phyloP scores from a whole-genome alignment of 2,888 invertebrate species.

The Cosmorhoe ocellata region DNA sequence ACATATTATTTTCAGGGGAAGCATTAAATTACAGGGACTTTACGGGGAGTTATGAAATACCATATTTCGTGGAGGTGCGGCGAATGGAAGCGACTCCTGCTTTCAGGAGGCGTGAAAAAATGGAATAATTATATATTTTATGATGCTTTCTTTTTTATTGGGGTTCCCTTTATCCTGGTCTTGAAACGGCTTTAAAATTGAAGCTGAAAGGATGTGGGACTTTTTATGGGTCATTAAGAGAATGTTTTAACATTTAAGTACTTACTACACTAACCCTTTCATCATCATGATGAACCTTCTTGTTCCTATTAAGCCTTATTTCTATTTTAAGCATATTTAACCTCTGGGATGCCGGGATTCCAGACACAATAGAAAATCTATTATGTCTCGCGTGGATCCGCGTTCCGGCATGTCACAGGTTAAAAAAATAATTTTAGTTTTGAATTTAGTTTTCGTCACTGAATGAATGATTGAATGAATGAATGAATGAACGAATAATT shows the following conservation, averaged over 20 bases:
- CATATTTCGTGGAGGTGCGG: slow-evolving; percentile 72
- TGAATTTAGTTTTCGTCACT: too few species aligned
- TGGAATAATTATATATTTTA: slow-evolving; percentile 65
- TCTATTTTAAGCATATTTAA: too few species aligned
- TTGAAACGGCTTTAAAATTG: slow-evolving; percentile 41
- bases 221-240: slow-evolving; percentile 37
- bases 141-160: slow-evolving; percentile 52
- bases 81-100: slow-evolving; percentile 61
- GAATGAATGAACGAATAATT: too few species aligned
- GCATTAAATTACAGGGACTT: slow-evolving; percentile 75
- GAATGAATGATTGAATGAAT: too few species aligned
- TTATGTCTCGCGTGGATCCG: too few species aligned
- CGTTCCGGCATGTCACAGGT: too few species aligned
- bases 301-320: too few species aligned
- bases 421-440: too few species aligned
- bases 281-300: too few species aligned
- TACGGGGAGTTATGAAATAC: slow-evolving; percentile 67
- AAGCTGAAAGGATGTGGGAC: slow-evolving; percentile 39
- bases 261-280: neutral
- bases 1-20: slow-evolving; percentile 71
- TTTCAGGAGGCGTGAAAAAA: slow-evolving; percentile 57
- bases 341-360: too few species aligned
- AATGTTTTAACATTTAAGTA: slow-evolving; percentile 5
- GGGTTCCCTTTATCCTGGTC: slow-evolving; percentile 45
- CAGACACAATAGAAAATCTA: too few species aligned